phyloP scores from a whole-genome alignment of 2,888 invertebrate genomes.

The Pyrocoelia pectoralis region DNA sequence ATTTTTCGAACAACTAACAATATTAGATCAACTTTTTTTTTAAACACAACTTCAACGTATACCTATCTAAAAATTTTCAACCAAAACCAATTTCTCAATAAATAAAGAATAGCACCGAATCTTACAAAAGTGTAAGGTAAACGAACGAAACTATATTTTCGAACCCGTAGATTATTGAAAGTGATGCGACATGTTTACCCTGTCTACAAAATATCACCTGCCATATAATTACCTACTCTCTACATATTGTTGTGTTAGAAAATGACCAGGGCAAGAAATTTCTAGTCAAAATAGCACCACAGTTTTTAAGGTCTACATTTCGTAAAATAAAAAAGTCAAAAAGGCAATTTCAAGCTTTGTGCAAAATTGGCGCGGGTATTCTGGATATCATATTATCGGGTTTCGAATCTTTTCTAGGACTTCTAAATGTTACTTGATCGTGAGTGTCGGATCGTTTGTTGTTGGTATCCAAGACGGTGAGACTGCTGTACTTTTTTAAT shows the following conservation, averaged over 20 bases:
- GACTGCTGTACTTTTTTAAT: constrained; percentile 67
- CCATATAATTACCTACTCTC: not conserved
- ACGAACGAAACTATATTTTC: not conserved
- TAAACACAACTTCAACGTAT: constrained; percentile 6
- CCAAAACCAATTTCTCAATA: constrained; percentile 12
- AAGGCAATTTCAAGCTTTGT: constrained; percentile 24
- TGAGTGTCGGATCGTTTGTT: constrained; percentile 43
- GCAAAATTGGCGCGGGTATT: constrained; percentile 61
- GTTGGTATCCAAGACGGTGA: constrained; percentile 69
- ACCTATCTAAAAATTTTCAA: constrained; percentile 13
- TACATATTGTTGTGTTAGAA: no score
- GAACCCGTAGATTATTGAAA: not conserved
- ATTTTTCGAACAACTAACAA: not conserved
- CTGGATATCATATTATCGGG: constrained; percentile 61
- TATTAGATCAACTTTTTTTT: constrained; percentile 7
- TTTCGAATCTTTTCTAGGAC: constrained; percentile 64
- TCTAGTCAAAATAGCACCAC: not conserved
- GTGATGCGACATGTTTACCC: not conserved
- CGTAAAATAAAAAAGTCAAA: no score
- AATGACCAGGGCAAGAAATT: not conserved
- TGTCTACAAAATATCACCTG: not conserved
- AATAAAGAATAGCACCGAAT: constrained; percentile 17
- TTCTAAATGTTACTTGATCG: constrained; percentile 51
- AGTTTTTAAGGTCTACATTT: not conserved
- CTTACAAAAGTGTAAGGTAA: no score